Evolutionary conservation across 2,797 vertebrate species (phyloP).

Genomic region (Mormyrus hasselquistii): DNA sequence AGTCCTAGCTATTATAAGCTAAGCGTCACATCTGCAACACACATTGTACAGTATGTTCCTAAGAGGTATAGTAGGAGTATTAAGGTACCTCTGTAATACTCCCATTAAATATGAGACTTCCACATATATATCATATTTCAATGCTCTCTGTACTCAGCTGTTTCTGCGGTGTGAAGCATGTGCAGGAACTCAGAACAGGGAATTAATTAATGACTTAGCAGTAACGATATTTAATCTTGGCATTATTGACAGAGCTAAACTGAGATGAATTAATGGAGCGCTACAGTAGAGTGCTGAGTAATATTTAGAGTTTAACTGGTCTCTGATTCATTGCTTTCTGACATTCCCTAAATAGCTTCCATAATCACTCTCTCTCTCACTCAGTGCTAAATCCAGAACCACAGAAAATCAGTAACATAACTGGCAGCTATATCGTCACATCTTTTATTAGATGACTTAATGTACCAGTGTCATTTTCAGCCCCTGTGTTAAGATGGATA

Average conservation of each 20-base stretch:
- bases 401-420: background rate
- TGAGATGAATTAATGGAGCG: background rate
- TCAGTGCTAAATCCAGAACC: background rate
- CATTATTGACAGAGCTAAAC: slow-evolving; percentile 7
- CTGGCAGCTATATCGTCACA: background rate
- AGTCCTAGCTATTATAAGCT: background rate
- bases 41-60: background rate
- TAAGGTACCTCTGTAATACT: background rate
- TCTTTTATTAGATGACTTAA: background rate
- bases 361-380: slow-evolving; percentile 1
- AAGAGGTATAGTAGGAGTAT: background rate
- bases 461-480: slow-evolving; percentile 1
- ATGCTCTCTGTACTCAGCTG: background rate
- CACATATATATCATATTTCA: background rate
- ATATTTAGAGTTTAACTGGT: slow-evolving; percentile 2
- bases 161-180: background rate
- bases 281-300: background rate
- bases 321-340: slow-evolving; percentile 10
- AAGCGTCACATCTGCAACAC: background rate
- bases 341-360: slow-evolving; percentile 9
- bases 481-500: background rate
- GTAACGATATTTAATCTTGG: slow-evolving; percentile 4
- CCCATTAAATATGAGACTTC: background rate
- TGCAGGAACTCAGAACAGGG: background rate
- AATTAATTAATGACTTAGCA: background rate